Evolutionary conservation across 2,113 vertebrate species (phyloP), one percentile per base, ranked within the genome.

Genomic region (Fulmarus glacialis): DNA sequence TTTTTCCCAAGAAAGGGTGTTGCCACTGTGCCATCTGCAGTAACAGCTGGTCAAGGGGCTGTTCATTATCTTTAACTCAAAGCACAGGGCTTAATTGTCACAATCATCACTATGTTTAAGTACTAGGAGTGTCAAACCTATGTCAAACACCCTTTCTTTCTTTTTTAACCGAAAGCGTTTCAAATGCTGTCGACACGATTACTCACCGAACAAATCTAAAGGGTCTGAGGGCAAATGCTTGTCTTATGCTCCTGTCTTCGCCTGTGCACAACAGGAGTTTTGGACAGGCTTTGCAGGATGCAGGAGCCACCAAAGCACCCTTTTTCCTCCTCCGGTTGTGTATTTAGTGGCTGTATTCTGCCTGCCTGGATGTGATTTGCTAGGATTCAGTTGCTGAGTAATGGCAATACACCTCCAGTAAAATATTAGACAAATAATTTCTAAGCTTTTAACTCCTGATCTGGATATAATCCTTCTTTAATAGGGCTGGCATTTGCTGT

Each of bases 381-480:
- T 78, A 72, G 21, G 26, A 89, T 9, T 74, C 64, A 32, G n/a
- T 47, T 63, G 42, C 64, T 92, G 64, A 68, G 40, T 40, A 78
- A 68, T 45, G 36, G 34, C 30, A 48, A 64, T 77, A 29, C 10
- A 56, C 27, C 45, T 70, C 22, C 45, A 77, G 30, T 45, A 85
- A 91, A 96, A 80, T 64, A 93, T 53, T 82, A 64, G 45, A 36
- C 30, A 92, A 81, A 78, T 91, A 74, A 91, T 93, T 91, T 74
- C 72, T 71, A 71, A 92, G 68, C 52, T 78, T 92, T 95, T 63
- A 77, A 50, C 29, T 75, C 43, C 62, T 90, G 48, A 71, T 74
- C 75, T 83, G 36, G 45, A 34, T 43, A 45, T 82, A 93, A 87
- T 68, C 90, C 58, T 83, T 50, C 63, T 75, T 87, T 92, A 92